Percentiles rank a stretch among this genome's conserved stretches.
phyloP scores from a whole-genome alignment of 1,140 invertebrate genomes.

The Lepidostoma basale region DNA sequence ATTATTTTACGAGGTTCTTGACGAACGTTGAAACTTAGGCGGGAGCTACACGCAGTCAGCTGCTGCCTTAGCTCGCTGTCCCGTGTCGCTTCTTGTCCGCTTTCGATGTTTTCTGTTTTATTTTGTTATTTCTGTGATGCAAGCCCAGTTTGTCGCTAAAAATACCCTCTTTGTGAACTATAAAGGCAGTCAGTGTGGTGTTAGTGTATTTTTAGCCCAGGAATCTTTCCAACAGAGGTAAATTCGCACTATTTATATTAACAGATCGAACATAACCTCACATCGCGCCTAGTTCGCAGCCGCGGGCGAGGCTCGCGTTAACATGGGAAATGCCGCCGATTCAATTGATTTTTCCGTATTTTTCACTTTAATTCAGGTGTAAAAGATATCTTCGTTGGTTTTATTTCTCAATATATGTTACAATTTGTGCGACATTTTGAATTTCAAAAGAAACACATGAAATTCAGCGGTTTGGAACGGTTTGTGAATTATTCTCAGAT shows the following conservation, averaged over 20 bases:
- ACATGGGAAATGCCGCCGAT: constrained; percentile 32
- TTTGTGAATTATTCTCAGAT: constrained; percentile 34
- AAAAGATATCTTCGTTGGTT: background rate
- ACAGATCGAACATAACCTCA: constrained; percentile 37
- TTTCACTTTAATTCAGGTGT: background rate
- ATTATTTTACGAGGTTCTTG: background rate
- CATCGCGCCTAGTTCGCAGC: constrained; percentile 43
- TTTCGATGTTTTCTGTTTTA: constrained; percentile 65
- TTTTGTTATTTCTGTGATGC: constrained; percentile 64
- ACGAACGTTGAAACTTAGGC: constrained; percentile 52
- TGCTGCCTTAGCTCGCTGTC: constrained; percentile 63
- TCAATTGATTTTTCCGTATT: constrained; percentile 12
- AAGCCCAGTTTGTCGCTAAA: constrained; percentile 49
- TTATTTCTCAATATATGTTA: background rate
- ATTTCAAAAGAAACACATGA: constrained; percentile 13
- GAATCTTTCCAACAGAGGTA: constrained; percentile 32
- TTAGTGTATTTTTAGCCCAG: constrained; percentile 48
- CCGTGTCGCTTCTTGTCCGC: constrained; percentile 64
- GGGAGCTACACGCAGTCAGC: constrained; percentile 57
- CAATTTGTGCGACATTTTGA: background rate
- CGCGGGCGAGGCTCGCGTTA: constrained; percentile 45
- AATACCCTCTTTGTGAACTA: constrained; percentile 44
- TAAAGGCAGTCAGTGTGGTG: constrained; percentile 46
- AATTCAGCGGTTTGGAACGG: constrained; percentile 35
- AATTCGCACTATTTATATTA: constrained; percentile 37